Conservation (phyloP, 1,140 invertebrate species). For the Drosophila mayri region DNA sequence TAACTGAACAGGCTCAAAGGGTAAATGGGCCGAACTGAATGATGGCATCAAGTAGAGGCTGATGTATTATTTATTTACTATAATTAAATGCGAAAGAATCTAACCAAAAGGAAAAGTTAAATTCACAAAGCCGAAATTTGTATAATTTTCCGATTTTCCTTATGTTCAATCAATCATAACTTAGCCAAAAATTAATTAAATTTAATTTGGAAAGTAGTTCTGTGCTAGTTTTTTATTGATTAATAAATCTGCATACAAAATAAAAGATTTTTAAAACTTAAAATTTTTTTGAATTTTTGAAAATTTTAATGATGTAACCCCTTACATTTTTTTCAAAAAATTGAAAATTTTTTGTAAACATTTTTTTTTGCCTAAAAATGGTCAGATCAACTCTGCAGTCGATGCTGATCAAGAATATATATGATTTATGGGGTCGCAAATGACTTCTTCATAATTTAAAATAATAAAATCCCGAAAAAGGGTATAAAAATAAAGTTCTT, state of each 20-base stretch:
- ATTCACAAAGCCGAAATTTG: neutral
- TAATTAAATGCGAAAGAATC: conserved; percentile 12
- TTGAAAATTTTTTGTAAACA: neutral
- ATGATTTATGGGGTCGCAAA: neutral
- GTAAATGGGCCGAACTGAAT: conserved; percentile 21
- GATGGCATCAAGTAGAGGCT: neutral
- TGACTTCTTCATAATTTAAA: neutral
- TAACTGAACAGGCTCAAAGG: neutral
- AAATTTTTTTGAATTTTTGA: neutral
- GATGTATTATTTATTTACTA: neutral
- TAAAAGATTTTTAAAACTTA: neutral
- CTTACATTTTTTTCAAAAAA: no score
- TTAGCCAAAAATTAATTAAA: neutral
- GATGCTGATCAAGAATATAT: neutral
- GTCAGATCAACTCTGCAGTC: neutral
- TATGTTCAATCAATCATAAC: neutral
- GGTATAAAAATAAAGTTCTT: conserved; percentile 1
- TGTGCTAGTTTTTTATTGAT: neutral
- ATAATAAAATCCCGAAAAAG: neutral
- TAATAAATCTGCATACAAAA: neutral
- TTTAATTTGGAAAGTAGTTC: neutral
- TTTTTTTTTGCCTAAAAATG: neutral
- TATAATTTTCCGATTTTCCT: neutral
- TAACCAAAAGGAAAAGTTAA: neutral
- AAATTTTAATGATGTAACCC: no score